Conservation (phyloP, 2,113 vertebrate species). For the Syngnathus scovelli region DNA sequence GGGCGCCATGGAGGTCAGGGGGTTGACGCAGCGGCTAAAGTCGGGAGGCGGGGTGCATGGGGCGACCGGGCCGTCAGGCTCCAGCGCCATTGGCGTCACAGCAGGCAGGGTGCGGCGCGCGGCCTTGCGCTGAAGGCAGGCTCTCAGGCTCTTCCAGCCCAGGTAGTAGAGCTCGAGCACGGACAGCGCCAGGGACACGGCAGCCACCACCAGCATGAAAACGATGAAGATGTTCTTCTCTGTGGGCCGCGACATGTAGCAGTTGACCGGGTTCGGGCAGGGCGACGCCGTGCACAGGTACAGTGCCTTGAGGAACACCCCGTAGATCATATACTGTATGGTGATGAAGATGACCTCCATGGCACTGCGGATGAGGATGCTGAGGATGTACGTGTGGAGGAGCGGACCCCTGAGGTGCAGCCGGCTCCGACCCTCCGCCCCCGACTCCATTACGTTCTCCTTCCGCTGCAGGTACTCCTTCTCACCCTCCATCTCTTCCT, state of each 20-base stretch:
- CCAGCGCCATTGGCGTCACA: conserved; percentile 30
- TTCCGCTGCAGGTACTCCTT: conserved; percentile 72
- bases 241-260: conserved; percentile 91
- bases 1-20: conserved; percentile 47
- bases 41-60: conserved; percentile 87
- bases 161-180: conserved; percentile 88
- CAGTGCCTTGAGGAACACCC: conserved; percentile 84
- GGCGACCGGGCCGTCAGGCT: conserved; percentile 60
- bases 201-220: conserved; percentile 91
- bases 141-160: conserved; percentile 80
- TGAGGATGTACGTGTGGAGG: conserved; percentile 86
- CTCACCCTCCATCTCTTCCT: conserved; percentile 50
- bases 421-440: conserved; percentile 67
- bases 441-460: conserved; percentile 49
- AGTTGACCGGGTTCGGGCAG: conserved; percentile 91
- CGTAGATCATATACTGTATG: conserved; percentile 89
- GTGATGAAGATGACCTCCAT: conserved; percentile 91
- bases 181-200: conserved; percentile 85
- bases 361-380: conserved; percentile 86
- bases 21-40: conserved; percentile 78
- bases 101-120: conserved; percentile 25
- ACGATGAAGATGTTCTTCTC: conserved; percentile 98
- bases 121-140: conserved; percentile 35
- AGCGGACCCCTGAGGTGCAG: conserved; percentile 80
- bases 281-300: conserved; percentile 83